Conservation (phyloP, 64 coral and sea anemone genomes). For the Actinia equina region DNA sequence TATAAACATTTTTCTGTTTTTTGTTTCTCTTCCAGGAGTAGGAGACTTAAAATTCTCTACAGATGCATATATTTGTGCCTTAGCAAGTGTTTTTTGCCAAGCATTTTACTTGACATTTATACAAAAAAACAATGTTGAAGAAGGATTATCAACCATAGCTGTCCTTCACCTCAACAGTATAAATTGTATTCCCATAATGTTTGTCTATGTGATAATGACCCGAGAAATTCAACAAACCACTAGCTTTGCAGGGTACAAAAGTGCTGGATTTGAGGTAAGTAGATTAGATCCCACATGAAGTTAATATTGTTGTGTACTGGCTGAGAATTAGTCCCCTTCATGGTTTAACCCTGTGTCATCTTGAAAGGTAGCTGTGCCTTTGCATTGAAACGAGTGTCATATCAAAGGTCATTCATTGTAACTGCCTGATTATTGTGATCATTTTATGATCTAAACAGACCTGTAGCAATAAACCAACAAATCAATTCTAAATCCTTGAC, state of each 20-base stretch:
- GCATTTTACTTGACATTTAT: constrained; percentile 65
- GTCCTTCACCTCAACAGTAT: constrained; percentile 66
- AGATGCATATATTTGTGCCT: constrained; percentile 54
- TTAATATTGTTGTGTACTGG: no score
- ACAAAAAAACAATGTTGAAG: constrained; percentile 58
- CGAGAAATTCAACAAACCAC: constrained; percentile 33
- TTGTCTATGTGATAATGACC: constrained; percentile 41
- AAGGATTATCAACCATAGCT: constrained; percentile 50
- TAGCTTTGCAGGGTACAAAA: constrained; percentile 3
- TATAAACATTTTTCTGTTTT: no score
- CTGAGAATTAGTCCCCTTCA: no score
- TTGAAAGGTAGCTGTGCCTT: no score
- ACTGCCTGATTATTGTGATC: no score
- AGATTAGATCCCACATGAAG: no score
- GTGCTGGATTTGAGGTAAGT: constrained; percentile 46
- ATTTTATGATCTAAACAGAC: no score
- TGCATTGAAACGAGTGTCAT: no score
- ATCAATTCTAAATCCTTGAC: no score
- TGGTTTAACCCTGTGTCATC: no score
- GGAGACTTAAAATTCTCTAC: constrained; percentile 57
- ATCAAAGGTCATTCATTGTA: no score
- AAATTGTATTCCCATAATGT: constrained; percentile 69
- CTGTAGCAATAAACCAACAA: no score
- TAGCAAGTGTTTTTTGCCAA: constrained; percentile 61
- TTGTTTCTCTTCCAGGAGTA: constrained; percentile 48